Conservation (phyloP, 2,113 vertebrate species). For the Aegithalos caudatus region DNA sequence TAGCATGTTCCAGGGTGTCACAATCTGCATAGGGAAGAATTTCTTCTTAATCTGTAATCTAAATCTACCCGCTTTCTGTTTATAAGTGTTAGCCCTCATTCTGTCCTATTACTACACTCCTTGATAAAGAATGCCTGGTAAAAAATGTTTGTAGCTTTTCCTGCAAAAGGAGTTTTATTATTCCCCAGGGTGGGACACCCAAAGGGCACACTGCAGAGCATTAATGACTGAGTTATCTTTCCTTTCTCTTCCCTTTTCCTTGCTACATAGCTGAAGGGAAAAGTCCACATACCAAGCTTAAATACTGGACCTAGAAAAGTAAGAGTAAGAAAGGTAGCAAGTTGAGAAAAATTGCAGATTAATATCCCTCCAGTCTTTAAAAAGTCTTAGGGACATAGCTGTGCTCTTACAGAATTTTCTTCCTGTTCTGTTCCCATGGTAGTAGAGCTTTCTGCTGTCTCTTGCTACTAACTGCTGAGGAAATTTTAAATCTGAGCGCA, state of each 20-base stretch:
- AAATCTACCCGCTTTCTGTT: background rate
- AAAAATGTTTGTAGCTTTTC: background rate
- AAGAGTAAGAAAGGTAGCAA: background rate
- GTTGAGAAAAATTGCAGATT: background rate
- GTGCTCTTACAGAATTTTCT: background rate
- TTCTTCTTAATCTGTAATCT: background rate
- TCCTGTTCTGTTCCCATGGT: background rate
- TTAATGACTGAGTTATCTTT: background rate
- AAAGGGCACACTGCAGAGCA: background rate
- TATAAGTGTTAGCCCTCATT: background rate
- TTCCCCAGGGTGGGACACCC: background rate
- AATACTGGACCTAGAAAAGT: background rate
- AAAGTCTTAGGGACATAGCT: background rate
- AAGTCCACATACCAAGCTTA: background rate
- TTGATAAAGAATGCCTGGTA: background rate
- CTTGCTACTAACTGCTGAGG: background rate
- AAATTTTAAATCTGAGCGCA: background rate
- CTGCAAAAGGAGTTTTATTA: background rate
- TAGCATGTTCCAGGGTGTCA: background rate
- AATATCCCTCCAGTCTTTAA: background rate
- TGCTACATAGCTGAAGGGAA: background rate
- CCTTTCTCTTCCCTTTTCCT: background rate
- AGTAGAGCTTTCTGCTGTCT: background rate
- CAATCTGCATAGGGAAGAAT: background rate
- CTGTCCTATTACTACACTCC: background rate